Percentiles rank a stretch among this genome's conserved stretches.
Conservation (phyloP, 2,888 invertebrate genomes). For the Xestia c-nigrum region DNA sequence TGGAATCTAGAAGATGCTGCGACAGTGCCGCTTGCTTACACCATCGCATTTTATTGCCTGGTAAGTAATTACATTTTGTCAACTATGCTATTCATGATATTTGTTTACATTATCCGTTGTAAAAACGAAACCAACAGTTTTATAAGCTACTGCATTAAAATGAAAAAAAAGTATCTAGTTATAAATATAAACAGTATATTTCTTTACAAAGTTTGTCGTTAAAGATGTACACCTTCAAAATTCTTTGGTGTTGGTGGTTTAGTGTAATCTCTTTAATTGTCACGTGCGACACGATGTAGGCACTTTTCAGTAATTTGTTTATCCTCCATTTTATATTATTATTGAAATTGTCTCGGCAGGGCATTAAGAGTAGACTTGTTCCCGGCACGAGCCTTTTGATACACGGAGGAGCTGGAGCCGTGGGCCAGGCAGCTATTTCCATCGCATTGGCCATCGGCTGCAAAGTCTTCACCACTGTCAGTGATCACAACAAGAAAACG, state of each 20-base stretch:
- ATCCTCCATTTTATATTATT: not conserved
- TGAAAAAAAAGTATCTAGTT: too few relatives aligned
- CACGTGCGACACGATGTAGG: too few relatives aligned
- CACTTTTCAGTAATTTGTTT: too few relatives aligned
- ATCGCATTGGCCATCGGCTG: conserved; percentile 18
- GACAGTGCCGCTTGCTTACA: conserved; percentile 90
- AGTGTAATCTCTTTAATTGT: too few relatives aligned
- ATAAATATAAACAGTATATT: too few relatives aligned
- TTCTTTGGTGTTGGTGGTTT: too few relatives aligned
- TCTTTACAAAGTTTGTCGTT: too few relatives aligned
- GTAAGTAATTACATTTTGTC: conserved; percentile 2
- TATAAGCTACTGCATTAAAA: too few relatives aligned
- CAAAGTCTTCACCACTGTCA: conserved; percentile 20
- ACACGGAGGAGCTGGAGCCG: conserved; percentile 12
- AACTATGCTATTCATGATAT: not conserved
- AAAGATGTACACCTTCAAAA: too few relatives aligned
- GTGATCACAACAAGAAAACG: not conserved
- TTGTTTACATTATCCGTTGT: not conserved
- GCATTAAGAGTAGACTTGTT: conserved; percentile 4
- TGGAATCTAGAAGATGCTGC: conserved; percentile 92
- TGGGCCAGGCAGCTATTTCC: conserved; percentile 21
- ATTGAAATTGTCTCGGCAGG: not conserved
- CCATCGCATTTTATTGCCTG: conserved; percentile 6
- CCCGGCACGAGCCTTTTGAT: conserved; percentile 8
- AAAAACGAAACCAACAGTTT: too few relatives aligned